Percentiles rank a stretch among this genome's conserved stretches.
These are phyloP conservation scores for Ceratitis capitata DNA, from an alignment of 1,140 invertebrate species.

Conservation along the genomic window DNA sequence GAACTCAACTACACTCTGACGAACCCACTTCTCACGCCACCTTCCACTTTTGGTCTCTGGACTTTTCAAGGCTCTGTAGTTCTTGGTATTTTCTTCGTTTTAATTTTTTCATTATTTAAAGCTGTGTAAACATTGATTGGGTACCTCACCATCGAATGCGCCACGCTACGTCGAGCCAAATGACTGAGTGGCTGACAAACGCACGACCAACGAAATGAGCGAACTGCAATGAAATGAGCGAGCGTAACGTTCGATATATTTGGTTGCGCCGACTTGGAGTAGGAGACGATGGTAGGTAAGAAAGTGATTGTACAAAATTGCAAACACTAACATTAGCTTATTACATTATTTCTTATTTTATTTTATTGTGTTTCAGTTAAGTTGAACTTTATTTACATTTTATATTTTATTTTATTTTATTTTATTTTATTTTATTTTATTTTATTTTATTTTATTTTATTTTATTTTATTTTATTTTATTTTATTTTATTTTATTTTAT, in stretches of 20 bases:
- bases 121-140: constrained; percentile 12
- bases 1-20: no score
- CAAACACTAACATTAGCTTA: no score
- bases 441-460: no score
- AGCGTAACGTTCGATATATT: neutral
- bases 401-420: no score
- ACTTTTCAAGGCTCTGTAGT: neutral
- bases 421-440: no score
- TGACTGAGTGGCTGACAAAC: neutral
- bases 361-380: no score
- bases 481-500: no score
- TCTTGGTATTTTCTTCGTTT: neutral
- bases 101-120: constrained; percentile 5
- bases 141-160: neutral
- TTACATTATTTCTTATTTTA: no score
- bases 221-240: neutral
- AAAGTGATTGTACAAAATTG: neutral
- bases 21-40: neutral
- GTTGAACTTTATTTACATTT: no score
- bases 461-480: no score
- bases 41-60: neutral
- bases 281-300: neutral
- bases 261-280: neutral
- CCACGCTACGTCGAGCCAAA: neutral
- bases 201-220: neutral